phyloP scores from a whole-genome alignment of 2,888 invertebrate genomes.

The Piscicola geometra region DNA sequence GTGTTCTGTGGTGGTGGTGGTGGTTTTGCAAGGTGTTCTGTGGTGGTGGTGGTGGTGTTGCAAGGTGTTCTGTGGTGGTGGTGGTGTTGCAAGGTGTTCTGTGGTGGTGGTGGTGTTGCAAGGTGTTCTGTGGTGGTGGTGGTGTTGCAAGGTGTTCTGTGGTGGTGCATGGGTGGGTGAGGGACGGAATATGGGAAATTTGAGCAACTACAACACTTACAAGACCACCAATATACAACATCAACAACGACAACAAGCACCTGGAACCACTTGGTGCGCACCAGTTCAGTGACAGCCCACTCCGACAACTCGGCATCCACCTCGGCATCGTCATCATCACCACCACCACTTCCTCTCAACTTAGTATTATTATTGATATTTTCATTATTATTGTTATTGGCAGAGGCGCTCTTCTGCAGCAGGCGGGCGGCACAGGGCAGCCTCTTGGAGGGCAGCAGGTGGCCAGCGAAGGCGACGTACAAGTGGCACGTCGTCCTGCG shows the following conservation, averaged over 20 bases:
- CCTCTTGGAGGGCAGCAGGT: neutral
- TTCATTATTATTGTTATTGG: neutral
- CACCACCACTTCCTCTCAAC: neutral
- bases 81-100: too few relatives aligned
- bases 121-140: too few relatives aligned
- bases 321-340: neutral
- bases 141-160: too few relatives aligned
- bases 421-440: neutral
- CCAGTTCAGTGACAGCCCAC: conserved; percentile 90
- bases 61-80: too few relatives aligned
- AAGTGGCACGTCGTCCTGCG: neutral
- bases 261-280: conserved; percentile 99
- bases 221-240: too few relatives aligned
- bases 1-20: too few relatives aligned
- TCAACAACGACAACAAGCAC: conserved; percentile 59
- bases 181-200: too few relatives aligned
- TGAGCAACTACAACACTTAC: too few relatives aligned
- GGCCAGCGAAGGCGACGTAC: neutral
- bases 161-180: too few relatives aligned
- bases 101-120: too few relatives aligned
- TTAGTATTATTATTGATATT: neutral
- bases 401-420: neutral
- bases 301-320: neutral
- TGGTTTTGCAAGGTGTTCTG: too few relatives aligned
- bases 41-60: too few relatives aligned